Percentiles rank a stretch among this genome's conserved stretches.
phyloP scores from a whole-genome alignment of 2,888 invertebrate genomes.

The Vesta saturnalis region DNA sequence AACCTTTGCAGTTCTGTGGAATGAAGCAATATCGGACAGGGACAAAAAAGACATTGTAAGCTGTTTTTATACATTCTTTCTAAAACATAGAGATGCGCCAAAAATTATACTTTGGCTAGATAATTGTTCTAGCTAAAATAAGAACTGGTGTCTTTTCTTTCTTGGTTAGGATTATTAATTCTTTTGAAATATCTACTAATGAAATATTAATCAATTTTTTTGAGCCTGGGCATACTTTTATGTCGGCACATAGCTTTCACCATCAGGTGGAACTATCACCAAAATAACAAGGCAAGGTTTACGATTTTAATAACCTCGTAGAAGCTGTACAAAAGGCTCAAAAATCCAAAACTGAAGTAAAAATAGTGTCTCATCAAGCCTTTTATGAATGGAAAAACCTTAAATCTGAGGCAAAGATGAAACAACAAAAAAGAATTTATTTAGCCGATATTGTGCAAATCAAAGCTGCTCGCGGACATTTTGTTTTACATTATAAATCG shows the following conservation, averaged over 20 bases:
- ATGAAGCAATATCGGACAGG: background rate
- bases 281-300: constrained; percentile 26
- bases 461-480: background rate
- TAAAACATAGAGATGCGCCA: constrained; percentile 22
- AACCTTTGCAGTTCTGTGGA: constrained; percentile 19
- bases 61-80: constrained; percentile 7
- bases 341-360: constrained; percentile 19
- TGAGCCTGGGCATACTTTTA: constrained; percentile 34
- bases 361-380: background rate
- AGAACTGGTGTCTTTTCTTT: constrained; percentile 37
- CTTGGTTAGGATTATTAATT: constrained; percentile 30
- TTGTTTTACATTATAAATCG: background rate
- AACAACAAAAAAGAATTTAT: background rate
- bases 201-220: constrained; percentile 28
- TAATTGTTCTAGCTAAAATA: constrained; percentile 23
- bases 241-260: constrained; percentile 3
- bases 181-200: constrained; percentile 24
- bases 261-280: constrained; percentile 19
- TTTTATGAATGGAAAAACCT: background rate
- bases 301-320: constrained; percentile 33
- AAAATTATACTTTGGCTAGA: constrained; percentile 29
- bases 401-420: constrained; percentile 7
- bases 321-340: constrained; percentile 28
- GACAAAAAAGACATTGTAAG: background rate
- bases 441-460: background rate